Conservation (phyloP, 1,140 invertebrate species). For the Polyergus mexicanus region DNA sequence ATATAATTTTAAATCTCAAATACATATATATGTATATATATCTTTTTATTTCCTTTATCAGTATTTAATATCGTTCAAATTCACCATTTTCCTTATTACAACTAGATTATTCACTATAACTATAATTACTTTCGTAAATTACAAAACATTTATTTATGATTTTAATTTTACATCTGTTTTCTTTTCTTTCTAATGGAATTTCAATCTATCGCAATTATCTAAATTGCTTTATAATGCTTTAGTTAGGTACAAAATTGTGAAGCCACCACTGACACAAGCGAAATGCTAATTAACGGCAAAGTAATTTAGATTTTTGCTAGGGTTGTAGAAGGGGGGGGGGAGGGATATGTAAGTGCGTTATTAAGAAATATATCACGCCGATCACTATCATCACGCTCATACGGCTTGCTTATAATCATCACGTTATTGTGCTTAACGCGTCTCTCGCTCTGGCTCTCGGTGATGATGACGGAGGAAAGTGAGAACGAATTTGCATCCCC, state of each 20-base stretch:
- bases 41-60: too few relatives aligned
- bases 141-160: not conserved
- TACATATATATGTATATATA: not conserved
- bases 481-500: conserved; percentile 43
- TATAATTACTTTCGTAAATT: conserved; percentile 2
- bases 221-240: conserved; percentile 10
- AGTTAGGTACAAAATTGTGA: conserved; percentile 14
- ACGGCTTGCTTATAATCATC: conserved; percentile 51
- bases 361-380: conserved; percentile 51
- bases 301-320: conserved; percentile 1
- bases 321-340: not conserved
- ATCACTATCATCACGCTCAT: conserved; percentile 64
- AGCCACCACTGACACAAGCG: conserved; percentile 17
- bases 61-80: not conserved
- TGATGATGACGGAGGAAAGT: conserved; percentile 46
- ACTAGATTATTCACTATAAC: too few relatives aligned
- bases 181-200: conserved; percentile 5
- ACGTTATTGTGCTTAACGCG: conserved; percentile 59
- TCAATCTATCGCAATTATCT: not conserved
- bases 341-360: conserved; percentile 24
- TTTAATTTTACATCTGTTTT: not conserved
- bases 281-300: not conserved
- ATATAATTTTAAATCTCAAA: not conserved
- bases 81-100: not conserved
- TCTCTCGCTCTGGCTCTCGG: conserved; percentile 31